Conservation (phyloP, 2,888 invertebrate species). For the Dilophus febrilis region DNA sequence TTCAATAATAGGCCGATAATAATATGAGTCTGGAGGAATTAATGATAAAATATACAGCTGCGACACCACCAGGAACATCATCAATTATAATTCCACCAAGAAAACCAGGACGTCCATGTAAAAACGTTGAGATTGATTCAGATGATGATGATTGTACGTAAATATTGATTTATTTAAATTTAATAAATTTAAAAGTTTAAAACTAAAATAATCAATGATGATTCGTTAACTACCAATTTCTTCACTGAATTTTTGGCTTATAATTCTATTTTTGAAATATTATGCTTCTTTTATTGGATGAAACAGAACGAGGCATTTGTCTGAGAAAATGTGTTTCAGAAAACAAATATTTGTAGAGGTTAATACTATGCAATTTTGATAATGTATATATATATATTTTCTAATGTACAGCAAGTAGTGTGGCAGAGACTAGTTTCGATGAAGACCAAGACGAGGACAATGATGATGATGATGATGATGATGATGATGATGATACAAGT, state of each 20-base stretch:
- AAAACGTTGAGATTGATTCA: constrained; percentile 30
- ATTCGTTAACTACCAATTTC: constrained; percentile 3
- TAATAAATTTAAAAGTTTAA: constrained; percentile 5
- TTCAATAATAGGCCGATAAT: constrained; percentile 42
- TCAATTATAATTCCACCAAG: too few relatives aligned
- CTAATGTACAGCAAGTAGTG: neutral
- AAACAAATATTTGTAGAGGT: constrained; percentile 4
- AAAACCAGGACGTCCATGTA: constrained; percentile 20
- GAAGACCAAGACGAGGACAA: constrained; percentile 21
- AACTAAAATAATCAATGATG: constrained; percentile 6
- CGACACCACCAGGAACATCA: too few relatives aligned
- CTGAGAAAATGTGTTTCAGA: constrained; percentile 15
- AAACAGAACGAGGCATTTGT: constrained; percentile 26
- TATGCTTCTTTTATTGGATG: constrained; percentile 13
- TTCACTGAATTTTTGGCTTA: constrained; percentile 4
- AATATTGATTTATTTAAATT: neutral
- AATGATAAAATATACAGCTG: constrained; percentile 48
- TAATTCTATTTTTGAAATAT: constrained; percentile 7
- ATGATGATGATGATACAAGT: constrained; percentile 20
- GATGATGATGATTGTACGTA: constrained; percentile 22
- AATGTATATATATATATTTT: neutral
- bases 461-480: constrained; percentile 14
- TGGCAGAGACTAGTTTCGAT: neutral
- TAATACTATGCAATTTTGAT: neutral
- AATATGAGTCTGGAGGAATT: constrained; percentile 70